Evolutionary conservation across 2,888 invertebrate species (phyloP), one percentile per base, ranked within the genome.

Genomic region (Orthosia gracilis): DNA sequence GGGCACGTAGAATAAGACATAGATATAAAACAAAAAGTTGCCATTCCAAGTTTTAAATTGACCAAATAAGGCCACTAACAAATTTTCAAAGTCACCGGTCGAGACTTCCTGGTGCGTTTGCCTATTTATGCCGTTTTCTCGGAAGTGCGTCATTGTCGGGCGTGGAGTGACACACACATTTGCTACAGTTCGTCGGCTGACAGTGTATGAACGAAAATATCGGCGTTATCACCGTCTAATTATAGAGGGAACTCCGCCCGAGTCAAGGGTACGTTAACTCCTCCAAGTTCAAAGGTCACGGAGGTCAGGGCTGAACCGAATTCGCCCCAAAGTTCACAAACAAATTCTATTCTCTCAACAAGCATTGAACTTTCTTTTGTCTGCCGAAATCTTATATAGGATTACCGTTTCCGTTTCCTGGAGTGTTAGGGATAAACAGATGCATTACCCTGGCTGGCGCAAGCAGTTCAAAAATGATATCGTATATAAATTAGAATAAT

Each of bases 251-350:
- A 89, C 93, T 92, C 92, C 93, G 89, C 88, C 90, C 94, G 90
- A 95, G 93, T 96, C 95, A 95, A 96, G 96, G 96, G 95, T 94
- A 94, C 94, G 91, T 94, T 94, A 92, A 94, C 94, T 92, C 91
- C 94, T 92, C 91, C 93, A 95, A 95, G 95, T 95, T 95, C 96
- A 95, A 93, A 95, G 96, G 94, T 95, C 95, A 89, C 83, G 40
- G 90, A 91, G 95, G 91, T 96, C 96, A 95, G 88, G 93, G 93
- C 89, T 91, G 86, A 89, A 84, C 89, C 80, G 81, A 89, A 85
- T 87, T 84, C 76, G 83, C 82, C 76, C 78, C 65, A 72, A 84
- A 83, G 67, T 84, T 87, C 81, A 76, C 78, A 79, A 85, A 85
- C 78, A 84, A 85, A 85, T 68, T 76, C 72, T 78, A 77, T 84